These are phyloP conservation scores for Plecotus auritus DNA, from an alignment of 2,113 vertebrate genomes.

Conservation along the genomic window DNA sequence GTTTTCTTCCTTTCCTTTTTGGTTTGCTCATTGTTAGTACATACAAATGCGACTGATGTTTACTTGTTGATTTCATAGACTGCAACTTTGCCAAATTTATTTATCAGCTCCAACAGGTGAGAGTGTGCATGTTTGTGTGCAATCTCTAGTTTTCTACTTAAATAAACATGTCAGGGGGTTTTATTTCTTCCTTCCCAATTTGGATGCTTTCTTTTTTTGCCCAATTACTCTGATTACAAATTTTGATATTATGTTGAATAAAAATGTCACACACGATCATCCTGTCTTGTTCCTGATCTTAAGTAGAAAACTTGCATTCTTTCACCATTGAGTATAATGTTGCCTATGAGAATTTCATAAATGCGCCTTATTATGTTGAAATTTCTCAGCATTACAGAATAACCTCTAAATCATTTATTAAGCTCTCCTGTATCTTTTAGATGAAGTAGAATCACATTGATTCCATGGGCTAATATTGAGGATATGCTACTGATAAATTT, in stretches of 20 bases:
- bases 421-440: background rate
- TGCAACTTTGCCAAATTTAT: background rate
- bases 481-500: background rate
- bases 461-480: background rate
- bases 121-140: background rate
- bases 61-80: background rate
- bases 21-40: background rate
- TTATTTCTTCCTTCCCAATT: background rate
- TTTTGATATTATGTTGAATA: background rate
- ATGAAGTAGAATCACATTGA: background rate
- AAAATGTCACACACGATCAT: background rate
- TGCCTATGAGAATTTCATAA: background rate
- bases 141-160: background rate
- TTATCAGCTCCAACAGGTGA: background rate
- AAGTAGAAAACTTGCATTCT: background rate
- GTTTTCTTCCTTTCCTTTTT: too few species aligned
- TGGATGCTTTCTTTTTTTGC: background rate
- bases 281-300: background rate
- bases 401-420: background rate
- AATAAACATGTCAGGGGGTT: background rate
- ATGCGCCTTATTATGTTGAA: background rate
- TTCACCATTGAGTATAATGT: background rate
- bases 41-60: background rate
- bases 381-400: background rate
- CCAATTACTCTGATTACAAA: background rate